phyloP scores from a whole-genome alignment of 2,113 vertebrate species.

The Lanius collurio region DNA sequence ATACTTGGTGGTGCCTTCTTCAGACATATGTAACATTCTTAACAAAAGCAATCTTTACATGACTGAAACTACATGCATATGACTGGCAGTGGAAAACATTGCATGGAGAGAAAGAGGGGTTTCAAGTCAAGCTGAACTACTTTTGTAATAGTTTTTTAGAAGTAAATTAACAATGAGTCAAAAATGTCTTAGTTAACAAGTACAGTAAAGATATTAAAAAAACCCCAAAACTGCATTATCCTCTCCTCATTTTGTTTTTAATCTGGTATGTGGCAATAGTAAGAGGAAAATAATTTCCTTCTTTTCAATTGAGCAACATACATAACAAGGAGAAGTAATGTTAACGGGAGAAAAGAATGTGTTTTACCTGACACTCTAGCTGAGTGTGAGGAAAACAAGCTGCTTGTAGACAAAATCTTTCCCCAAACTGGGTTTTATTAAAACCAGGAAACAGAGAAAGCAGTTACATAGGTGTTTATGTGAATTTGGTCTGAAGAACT shows the following conservation, averaged over 20 bases:
- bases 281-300: background rate
- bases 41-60: background rate
- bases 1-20: background rate
- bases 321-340: background rate
- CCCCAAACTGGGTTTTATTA: background rate
- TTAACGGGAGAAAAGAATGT: background rate
- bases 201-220: background rate
- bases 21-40: background rate
- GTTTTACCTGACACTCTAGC: background rate
- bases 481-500: background rate
- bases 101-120: background rate
- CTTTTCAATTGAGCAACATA: background rate
- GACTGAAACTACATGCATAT: background rate
- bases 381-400: background rate
- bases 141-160: background rate
- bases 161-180: background rate
- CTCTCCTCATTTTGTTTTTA: accelerated
- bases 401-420: background rate
- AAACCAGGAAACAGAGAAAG: background rate
- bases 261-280: background rate
- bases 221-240: background rate
- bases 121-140: background rate
- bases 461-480: accelerated
- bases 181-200: background rate
- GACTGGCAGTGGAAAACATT: background rate